Percentiles rank a stretch among this genome's conserved stretches.
phyloP scores from a whole-genome alignment of 1,140 invertebrate species.

The Pogonognathellus flavescens region DNA sequence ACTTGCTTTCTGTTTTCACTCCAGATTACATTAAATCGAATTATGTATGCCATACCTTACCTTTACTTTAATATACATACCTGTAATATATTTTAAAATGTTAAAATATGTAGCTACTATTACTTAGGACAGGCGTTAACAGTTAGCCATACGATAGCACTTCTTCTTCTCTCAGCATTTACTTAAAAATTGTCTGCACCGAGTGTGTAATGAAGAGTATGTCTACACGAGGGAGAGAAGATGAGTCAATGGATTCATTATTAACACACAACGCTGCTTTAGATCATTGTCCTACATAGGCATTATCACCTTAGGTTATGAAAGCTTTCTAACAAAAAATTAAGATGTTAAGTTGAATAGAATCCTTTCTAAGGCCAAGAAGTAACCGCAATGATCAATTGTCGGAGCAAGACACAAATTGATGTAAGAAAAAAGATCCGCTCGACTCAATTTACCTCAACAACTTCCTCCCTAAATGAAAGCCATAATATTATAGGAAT shows the following conservation, averaged over 20 bases:
- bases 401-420: constrained; percentile 23
- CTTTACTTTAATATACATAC: too few species aligned
- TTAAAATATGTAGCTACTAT: too few species aligned
- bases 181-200: too few species aligned
- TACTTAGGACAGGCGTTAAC: too few species aligned
- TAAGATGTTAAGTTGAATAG: constrained; percentile 30
- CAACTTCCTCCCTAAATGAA: constrained; percentile 13
- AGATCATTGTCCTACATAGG: constrained; percentile 34
- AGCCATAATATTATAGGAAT: neutral
- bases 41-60: too few species aligned
- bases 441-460: constrained; percentile 14
- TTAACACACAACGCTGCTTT: neutral
- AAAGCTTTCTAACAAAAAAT: neutral
- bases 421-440: constrained; percentile 12
- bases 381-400: constrained; percentile 47
- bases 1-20: too few species aligned
- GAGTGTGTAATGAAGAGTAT: too few species aligned
- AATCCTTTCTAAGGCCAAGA: neutral
- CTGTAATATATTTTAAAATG: too few species aligned
- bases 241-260: constrained; percentile 16
- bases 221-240: neutral
- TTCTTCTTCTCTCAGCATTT: too few species aligned
- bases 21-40: too few species aligned
- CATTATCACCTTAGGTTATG: constrained; percentile 8
- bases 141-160: too few species aligned